phyloP scores from a whole-genome alignment of 2,797 vertebrate genomes.

The Lithobates pipiens region DNA sequence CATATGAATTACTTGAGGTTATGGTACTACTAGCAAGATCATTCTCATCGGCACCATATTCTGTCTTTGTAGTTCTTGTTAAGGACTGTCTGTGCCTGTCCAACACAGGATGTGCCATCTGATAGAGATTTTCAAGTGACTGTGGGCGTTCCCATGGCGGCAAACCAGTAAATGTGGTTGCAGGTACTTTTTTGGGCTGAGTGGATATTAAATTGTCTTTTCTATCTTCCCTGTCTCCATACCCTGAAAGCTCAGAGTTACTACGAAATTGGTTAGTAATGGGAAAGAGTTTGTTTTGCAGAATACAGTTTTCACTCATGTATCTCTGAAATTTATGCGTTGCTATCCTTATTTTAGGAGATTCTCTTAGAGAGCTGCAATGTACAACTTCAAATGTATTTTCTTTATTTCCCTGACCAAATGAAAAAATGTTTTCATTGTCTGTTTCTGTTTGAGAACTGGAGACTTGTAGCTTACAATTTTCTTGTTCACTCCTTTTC shows the following conservation, averaged over 20 bases:
- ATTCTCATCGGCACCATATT: background rate
- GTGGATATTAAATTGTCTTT: slow-evolving; percentile 38
- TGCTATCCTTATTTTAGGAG: slow-evolving; percentile 40
- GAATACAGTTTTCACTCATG: slow-evolving; percentile 57
- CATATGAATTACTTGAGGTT: slow-evolving; percentile 14
- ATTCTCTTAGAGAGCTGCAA: slow-evolving; percentile 54
- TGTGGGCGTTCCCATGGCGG: slow-evolving; percentile 9
- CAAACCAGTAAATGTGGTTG: slow-evolving; percentile 61
- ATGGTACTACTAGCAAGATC: slow-evolving; percentile 3
- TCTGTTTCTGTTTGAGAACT: slow-evolving; percentile 70
- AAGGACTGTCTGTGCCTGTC: background rate
- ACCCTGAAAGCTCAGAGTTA: slow-evolving; percentile 66
- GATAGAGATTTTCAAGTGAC: slow-evolving; percentile 44
- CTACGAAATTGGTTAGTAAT: slow-evolving; percentile 69
- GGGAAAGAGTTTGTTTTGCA: slow-evolving; percentile 58
- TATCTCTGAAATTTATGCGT: slow-evolving; percentile 43
- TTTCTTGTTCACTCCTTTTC: slow-evolving; percentile 42
- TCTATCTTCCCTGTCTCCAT: slow-evolving; percentile 7
- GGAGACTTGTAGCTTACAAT: slow-evolving; percentile 49
- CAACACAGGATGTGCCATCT: background rate
- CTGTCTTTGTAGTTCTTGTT: slow-evolving; percentile 41
- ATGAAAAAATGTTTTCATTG: slow-evolving; percentile 60
- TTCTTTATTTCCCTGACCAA: slow-evolving; percentile 40
- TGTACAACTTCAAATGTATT: slow-evolving; percentile 51
- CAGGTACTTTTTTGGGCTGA: background rate